These are phyloP conservation scores for Sorex araneus DNA, from an alignment of 2,113 vertebrate genomes.

Conservation along the genomic window DNA sequence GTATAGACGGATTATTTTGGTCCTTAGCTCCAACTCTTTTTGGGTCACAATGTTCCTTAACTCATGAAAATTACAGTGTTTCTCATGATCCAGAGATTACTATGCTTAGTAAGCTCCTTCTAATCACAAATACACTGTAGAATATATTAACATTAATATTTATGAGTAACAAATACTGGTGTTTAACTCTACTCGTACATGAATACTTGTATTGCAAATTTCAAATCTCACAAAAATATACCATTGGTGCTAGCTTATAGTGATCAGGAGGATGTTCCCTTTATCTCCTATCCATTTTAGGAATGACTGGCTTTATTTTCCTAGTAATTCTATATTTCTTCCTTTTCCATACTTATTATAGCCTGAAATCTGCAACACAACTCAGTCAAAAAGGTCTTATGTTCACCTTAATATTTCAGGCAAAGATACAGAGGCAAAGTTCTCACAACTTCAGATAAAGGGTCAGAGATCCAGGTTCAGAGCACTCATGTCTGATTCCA, in stretches of 20 bases:
- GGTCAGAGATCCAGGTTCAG: not conserved
- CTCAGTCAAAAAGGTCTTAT: not conserved
- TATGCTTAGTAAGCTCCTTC: not conserved
- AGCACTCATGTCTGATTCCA: not conserved
- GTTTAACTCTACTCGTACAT: not conserved
- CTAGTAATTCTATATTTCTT: not conserved
- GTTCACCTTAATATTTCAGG: not conserved
- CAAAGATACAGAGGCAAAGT: not conserved
- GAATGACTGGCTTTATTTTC: not conserved
- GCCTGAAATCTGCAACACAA: not conserved
- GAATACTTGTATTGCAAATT: not conserved
- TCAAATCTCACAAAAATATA: not conserved
- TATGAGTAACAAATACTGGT: not conserved
- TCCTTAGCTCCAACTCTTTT: not conserved
- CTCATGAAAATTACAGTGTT: constrained; percentile 29
- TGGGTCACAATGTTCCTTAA: not conserved
- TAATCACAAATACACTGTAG: not conserved
- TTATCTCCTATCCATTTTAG: not conserved
- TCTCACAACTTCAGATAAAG: not conserved
- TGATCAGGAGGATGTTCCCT: not conserved
- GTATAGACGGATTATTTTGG: not conserved
- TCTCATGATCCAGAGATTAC: not conserved
- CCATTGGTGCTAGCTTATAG: not conserved
- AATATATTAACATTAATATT: not conserved
- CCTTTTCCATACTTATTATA: not conserved